Percentiles rank a stretch among this genome's conserved stretches.
Conservation (phyloP, 1,140 invertebrate genomes). For the Leptinotarsa undecemlineata region DNA sequence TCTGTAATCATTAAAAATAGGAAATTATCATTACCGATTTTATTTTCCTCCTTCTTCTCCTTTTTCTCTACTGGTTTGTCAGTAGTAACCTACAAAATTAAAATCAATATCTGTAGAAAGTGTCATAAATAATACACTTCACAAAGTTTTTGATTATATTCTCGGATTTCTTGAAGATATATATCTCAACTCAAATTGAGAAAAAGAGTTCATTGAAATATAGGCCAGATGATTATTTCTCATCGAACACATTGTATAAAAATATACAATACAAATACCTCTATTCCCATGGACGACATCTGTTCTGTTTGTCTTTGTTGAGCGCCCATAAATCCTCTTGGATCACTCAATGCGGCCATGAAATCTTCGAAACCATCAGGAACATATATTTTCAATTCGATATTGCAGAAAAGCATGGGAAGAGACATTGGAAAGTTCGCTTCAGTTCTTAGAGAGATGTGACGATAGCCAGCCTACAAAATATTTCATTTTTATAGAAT, state of each 20-base stretch:
- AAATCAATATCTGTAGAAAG: not conserved
- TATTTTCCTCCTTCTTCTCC: constrained; percentile 71
- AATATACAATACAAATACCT: constrained; percentile 56
- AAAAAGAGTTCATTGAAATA: constrained; percentile 6
- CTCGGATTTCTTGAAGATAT: constrained; percentile 13
- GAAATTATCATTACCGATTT: constrained; percentile 59
- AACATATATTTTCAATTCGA: constrained; percentile 99
- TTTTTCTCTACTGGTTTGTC: constrained; percentile 53
- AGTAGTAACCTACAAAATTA: constrained; percentile 49
- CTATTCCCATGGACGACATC: constrained; percentile 93
- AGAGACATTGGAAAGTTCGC: constrained; percentile 99
- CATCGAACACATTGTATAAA: too few relatives aligned
- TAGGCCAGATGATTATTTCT: not conserved
- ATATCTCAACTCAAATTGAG: not conserved
- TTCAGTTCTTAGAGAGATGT: constrained; percentile 96
- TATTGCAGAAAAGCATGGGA: constrained; percentile 98
- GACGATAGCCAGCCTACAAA: constrained; percentile 83
- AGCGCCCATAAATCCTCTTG: constrained; percentile 88
- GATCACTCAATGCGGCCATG: constrained; percentile 97
- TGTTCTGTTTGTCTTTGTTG: constrained; percentile 86
- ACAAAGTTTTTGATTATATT: not conserved
- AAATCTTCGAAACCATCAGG: constrained; percentile 98
- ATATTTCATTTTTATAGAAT: not conserved
- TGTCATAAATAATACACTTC: too few relatives aligned
- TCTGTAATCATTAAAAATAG: not conserved